Evolutionary conservation across 2,888 invertebrate species (phyloP), one percentile per base, ranked within the genome.

Genomic region (Linnaemya vulpina): DNA sequence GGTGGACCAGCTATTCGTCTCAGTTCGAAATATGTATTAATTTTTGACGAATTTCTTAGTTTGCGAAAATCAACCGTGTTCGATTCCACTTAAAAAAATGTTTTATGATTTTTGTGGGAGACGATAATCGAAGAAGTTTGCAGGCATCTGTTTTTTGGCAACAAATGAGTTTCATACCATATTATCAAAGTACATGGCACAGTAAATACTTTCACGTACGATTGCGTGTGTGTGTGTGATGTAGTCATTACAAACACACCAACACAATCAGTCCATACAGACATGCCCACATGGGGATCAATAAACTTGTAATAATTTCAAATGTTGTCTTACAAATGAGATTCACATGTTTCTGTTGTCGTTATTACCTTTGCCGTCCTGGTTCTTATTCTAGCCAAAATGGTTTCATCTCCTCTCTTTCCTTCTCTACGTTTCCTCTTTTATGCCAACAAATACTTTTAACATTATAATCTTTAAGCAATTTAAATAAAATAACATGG

Each of bases 401-500:
- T 70, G 53, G 4, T 51, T 71, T 75, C 49, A 22, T 84, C 68
- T 75, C 65, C 51, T 63, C 25, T 17, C 67, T 51, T 15, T 10
- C 17, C 43, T 30, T 49, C 1, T 3, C 58, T 68, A 15, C 30
- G 25, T 65, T 65, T 22, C 38, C 15, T 30, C 43, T 38, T 46
- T 60, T 46, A 11, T 58, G 58, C 63, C 75, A 49, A 43, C 55
- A 53, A 53, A 83, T 71, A 62, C n/a, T 68, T 75, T 65, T 46
- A 13, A 35, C 70, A 70, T 79, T 77, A 78, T 79, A 75, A 79
- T 78, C 85, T 82, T 75, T 71, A 76, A 78, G 73, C 68, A 84
- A 89, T 90, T 90, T 89, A 89, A 89, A 90, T 90, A 90, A 89
- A 89, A 88, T 84, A 85, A 88, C 87, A 89, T 88, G 88, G 89